phyloP scores from a whole-genome alignment of 2,888 invertebrate genomes.

The Thymelicus acteon region DNA sequence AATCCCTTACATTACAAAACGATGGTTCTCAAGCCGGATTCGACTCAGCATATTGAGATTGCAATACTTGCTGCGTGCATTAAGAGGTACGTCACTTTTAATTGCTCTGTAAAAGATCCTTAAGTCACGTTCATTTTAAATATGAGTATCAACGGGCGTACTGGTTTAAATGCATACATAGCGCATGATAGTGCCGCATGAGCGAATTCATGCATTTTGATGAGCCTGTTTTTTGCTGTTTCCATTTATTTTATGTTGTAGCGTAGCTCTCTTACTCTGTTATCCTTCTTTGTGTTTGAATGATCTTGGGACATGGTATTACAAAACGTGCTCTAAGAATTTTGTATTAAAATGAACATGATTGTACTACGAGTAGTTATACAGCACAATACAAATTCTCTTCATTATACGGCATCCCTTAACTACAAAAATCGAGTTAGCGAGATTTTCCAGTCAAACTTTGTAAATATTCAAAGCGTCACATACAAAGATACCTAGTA shows the following conservation, averaged over 20 bases:
- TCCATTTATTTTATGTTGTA: slow-evolving; percentile 4
- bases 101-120: slow-evolving; percentile 21
- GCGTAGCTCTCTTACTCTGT: background rate
- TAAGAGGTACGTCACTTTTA: slow-evolving; percentile 29
- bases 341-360: too few relatives aligned
- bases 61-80: slow-evolving; percentile 17
- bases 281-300: background rate
- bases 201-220: slow-evolving; percentile 11
- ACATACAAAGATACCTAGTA: too few relatives aligned
- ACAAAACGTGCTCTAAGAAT: background rate
- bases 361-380: too few relatives aligned
- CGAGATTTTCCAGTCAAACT: too few relatives aligned
- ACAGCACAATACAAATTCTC: too few relatives aligned
- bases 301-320: background rate
- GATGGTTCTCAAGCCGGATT: slow-evolving; percentile 5
- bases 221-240: background rate
- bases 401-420: too few relatives aligned
- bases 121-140: slow-evolving; percentile 24
- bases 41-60: slow-evolving; percentile 19
- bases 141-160: slow-evolving; percentile 5
- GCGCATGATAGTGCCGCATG: background rate
- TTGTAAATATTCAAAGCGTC: too few relatives aligned
- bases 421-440: too few relatives aligned
- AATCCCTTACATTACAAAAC: slow-evolving; percentile 19
- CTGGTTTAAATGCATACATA: slow-evolving; percentile 10